Conservation (phyloP, 2,888 invertebrate genomes). For the Phyllotreta striolata region DNA sequence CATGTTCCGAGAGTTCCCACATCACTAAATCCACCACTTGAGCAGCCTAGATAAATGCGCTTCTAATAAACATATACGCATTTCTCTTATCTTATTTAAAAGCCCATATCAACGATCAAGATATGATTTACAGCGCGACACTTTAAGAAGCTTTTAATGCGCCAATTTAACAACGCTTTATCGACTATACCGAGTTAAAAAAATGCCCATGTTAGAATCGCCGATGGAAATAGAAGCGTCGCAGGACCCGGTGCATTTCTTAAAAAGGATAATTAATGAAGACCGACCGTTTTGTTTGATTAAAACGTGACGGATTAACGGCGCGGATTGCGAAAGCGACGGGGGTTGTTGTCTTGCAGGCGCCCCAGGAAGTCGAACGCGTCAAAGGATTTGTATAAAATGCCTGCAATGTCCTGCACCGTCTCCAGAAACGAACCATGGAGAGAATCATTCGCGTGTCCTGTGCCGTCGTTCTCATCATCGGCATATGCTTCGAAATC, state of each 20-base stretch:
- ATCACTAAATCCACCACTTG: slow-evolving; percentile 53
- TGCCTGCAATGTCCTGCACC: slow-evolving; percentile 32
- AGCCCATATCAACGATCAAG: slow-evolving; percentile 16
- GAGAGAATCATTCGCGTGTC: slow-evolving; percentile 45
- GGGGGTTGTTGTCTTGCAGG: slow-evolving; percentile 54
- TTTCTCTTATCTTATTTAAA: slow-evolving; percentile 42
- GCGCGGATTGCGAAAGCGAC: slow-evolving; percentile 47
- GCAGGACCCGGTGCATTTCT: not conserved
- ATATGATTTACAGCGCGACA: slow-evolving; percentile 15
- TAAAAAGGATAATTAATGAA: slow-evolving; percentile 25
- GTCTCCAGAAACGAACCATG: slow-evolving; percentile 46
- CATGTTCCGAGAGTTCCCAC: slow-evolving; percentile 54
- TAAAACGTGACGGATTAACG: slow-evolving; percentile 42
- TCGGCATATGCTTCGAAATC: slow-evolving; percentile 32
- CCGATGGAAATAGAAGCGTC: too few species aligned
- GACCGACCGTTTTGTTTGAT: slow-evolving; percentile 22
- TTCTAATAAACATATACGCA: slow-evolving; percentile 42
- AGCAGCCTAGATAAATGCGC: slow-evolving; percentile 50
- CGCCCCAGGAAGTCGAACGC: slow-evolving; percentile 49
- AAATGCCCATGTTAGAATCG: too few species aligned
- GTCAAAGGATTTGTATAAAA: slow-evolving; percentile 47
- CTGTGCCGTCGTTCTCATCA: slow-evolving; percentile 42
- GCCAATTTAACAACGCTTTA: slow-evolving; percentile 4
- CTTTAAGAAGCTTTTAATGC: slow-evolving; percentile 21
- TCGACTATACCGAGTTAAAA: too few species aligned